Percentiles rank a stretch among this genome's conserved stretches.
phyloP scores from a whole-genome alignment of 2,888 invertebrate genomes.

The Eulithis testata region DNA sequence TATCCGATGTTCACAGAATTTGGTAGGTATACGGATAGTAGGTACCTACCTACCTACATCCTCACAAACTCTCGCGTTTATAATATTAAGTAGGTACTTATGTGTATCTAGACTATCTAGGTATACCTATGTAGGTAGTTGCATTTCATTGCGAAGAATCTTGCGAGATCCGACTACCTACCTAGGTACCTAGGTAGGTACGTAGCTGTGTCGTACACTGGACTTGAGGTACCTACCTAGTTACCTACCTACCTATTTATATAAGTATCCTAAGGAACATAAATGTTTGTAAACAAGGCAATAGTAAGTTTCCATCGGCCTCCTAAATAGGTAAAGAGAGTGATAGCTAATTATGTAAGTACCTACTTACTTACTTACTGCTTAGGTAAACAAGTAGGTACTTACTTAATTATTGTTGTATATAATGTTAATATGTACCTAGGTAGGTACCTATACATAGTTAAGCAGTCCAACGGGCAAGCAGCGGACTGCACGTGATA shows the following conservation, averaged over 20 bases:
- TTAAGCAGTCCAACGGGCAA: neutral
- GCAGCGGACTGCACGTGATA: neutral
- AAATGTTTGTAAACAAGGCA: slow-evolving; percentile 2
- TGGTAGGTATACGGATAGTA: too few species aligned
- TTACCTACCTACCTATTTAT: neutral
- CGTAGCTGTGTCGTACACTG: too few species aligned
- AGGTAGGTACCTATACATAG: too few species aligned
- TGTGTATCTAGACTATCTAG: too few species aligned
- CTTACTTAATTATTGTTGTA: neutral
- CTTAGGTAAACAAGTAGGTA: neutral
- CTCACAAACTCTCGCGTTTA: too few species aligned
- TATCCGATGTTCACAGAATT: too few species aligned
- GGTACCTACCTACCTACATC: too few species aligned
- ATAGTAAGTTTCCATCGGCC: slow-evolving; percentile 6
- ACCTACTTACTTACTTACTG: neutral
- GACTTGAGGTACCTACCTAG: neutral
- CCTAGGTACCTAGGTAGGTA: too few species aligned
- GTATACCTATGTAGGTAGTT: too few species aligned
- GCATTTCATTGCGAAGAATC: too few species aligned
- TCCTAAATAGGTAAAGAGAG: neutral
- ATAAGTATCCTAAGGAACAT: neutral
- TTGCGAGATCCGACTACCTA: too few species aligned
- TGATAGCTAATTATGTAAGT: neutral
- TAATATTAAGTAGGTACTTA: too few species aligned
- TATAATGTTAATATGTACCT: neutral